These are phyloP conservation scores for Arge pagana DNA, from an alignment of 2,888 invertebrate species.

Conservation along the genomic window DNA sequence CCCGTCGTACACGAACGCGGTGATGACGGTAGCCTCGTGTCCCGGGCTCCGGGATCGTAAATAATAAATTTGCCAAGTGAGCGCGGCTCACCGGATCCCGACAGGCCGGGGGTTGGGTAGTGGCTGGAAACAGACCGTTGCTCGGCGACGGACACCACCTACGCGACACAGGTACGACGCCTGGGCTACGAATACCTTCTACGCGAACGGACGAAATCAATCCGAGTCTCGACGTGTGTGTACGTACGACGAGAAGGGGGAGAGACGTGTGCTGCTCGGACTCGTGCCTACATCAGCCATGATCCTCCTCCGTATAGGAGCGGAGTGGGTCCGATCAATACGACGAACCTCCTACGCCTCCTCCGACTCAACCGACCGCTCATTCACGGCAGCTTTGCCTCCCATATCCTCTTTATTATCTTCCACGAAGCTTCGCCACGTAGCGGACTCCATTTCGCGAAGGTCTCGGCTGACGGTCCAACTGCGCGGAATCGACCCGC, in stretches of 20 bases:
- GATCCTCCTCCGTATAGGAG: constrained; percentile 51
- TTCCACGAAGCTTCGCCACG: too few relatives aligned
- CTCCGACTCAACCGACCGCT: constrained; percentile 31
- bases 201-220: constrained; percentile 15
- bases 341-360: constrained; percentile 42
- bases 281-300: constrained; percentile 40
- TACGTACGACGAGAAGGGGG: neutral
- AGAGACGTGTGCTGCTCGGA: constrained; percentile 15
- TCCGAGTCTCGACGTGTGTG: constrained; percentile 15
- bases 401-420: constrained; percentile 12
- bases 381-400: constrained; percentile 17
- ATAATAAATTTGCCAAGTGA: constrained; percentile 12
- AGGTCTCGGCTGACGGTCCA: too few relatives aligned
- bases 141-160: constrained; percentile 18
- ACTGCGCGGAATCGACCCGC: too few relatives aligned
- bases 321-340: constrained; percentile 53
- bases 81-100: neutral
- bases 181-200: constrained; percentile 12
- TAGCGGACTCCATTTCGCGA: too few relatives aligned
- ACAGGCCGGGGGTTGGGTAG: constrained; percentile 16
- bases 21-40: neutral
- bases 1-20: neutral
- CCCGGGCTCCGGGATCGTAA: constrained; percentile 10
- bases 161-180: constrained; percentile 8
- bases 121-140: constrained; percentile 22